Base-by-base conservation (phyloP, 2,113 vertebrate genomes). In the Halichoerus grypus region DNA sequence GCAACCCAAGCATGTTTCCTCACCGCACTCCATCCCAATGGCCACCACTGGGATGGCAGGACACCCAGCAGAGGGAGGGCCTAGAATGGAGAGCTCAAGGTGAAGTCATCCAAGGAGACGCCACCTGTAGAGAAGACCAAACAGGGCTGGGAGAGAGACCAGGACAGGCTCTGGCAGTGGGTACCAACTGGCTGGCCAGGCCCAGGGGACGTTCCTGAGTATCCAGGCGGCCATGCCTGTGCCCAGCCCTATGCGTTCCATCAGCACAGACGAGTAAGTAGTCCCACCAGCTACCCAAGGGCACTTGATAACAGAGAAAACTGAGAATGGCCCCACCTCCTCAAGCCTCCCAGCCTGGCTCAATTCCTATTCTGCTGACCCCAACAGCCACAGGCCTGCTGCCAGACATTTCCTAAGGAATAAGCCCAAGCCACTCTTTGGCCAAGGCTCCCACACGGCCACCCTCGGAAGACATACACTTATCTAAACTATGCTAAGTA, bases 391-490 rank as follows among this genome's bases (percentile, higher is more conserved):
- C 14, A 79, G 61, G 49, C 83, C 59, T 84, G 69, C 74, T 61
- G 39, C 83, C 18, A 79, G 31, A 59, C 53, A 84, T 88, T 81
- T 95, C 81, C 77, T 83, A 57, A 36, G 92, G 57, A 92, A 74
- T 53, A 87, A 80, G 92, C 19, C 36, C n/a, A 76, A 36, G 87
- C n/a, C 19, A 33, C 53, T 81, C 55, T 74, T 74, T 22, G 63
- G 93, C 16, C 72, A 76, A 88, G 76, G 57, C 10, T 83, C 36
- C 42, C 36, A 81, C 4, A 74, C 0, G 67, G 49, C 11, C 81
- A 77, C 21, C 6, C 28, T 74, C 15, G 19, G 33, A 86, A 88
- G 57, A 55, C 61, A 55, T 22, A 65, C 4, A 87, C 46, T 85
- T 42, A 74, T 22, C 57, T 91, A 46, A 85, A 79, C 22, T 80